Base-by-base conservation (phyloP, 2,888 invertebrate species). In the Diaperis boleti region DNA sequence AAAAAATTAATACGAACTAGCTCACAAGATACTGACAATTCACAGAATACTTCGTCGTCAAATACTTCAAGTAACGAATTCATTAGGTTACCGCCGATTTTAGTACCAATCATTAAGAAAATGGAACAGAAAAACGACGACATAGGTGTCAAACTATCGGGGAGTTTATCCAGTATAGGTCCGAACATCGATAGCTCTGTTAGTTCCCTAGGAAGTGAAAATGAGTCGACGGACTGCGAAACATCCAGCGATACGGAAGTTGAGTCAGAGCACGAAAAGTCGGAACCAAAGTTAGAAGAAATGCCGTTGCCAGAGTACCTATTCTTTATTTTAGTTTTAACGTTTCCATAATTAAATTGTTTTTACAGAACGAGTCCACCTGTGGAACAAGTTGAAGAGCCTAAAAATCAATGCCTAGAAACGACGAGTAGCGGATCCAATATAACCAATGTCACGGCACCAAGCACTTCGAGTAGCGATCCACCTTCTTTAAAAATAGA, bases 101-200 rank as follows among this genome's bases (percentile, higher is more conserved):
- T 90, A 69, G 81, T 89, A 29, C 90, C 90, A 20, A 88, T 89
- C 57, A 87, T 90, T 65, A 87, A 87, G 68, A 88, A 87, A 64
- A 79, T 90, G 71, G 87, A 87, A 78, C 74, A 77, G 59, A 77
- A 73, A 62, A 69, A 63, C 26, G 73, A 69, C 17, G 70, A 70
- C 17, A 67, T 67, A 41, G 62, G 62, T 17, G 44, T 71, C 10
- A 77, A 72, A 62, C 57, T 68, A 37, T 87, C 86, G 82, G 87
- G 86, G 68, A 89, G 90, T 73, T 84, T 88, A 33, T 90, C 90
- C 0, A 91, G 91, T 73, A 84, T 89, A 13, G 90, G 90, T 49
- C 90, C 89, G 10, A 86, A 90, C 67, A 83, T 89, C 17, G 90
- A 92, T 80, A 89, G 80, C 66, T 79, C 78, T n/a, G 73, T 75